Percentiles rank a stretch among this genome's conserved stretches.
Evolutionary conservation across 1,140 invertebrate genomes (phyloP).

Genomic region (Pristionchus pacificus): DNA sequence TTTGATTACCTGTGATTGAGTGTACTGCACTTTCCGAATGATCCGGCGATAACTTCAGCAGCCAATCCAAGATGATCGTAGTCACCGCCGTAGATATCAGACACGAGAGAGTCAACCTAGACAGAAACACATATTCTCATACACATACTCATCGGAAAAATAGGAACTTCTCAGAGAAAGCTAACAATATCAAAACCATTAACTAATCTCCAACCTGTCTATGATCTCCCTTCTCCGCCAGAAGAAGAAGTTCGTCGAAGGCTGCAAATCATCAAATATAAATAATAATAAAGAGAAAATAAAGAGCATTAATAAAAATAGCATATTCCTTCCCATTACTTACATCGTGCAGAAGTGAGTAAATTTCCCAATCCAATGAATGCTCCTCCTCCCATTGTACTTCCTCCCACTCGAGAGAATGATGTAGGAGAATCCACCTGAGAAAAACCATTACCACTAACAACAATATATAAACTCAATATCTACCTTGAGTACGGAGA

Average conservation of each 20-base stretch:
- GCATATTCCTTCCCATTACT: background rate
- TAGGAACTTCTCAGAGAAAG: too few relatives aligned
- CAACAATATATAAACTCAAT: background rate
- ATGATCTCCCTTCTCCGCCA: slow-evolving; percentile 30
- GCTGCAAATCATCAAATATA: slow-evolving; percentile 13
- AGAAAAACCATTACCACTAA: background rate
- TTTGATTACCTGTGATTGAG: background rate
- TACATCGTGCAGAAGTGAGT: slow-evolving; percentile 22
- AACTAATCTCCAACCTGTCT: slow-evolving; percentile 8
- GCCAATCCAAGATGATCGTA: slow-evolving; percentile 21
- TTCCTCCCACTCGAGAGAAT: slow-evolving; percentile 26
- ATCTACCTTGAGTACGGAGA: slow-evolving; percentile 26
- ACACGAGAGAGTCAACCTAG: background rate
- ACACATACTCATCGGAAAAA: slow-evolving; percentile 10
- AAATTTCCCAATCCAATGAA: slow-evolving; percentile 33
- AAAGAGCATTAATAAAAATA: background rate
- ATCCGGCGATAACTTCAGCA: slow-evolving; percentile 31
- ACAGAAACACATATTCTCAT: background rate
- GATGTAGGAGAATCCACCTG: slow-evolving; percentile 22
- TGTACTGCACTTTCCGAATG: slow-evolving; percentile 18
- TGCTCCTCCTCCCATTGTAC: slow-evolving; percentile 30
- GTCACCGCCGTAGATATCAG: slow-evolving; percentile 28
- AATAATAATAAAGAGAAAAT: background rate
- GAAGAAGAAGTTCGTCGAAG: slow-evolving; percentile 24
- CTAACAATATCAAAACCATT: too few relatives aligned